phyloP scores from a whole-genome alignment of 2,113 vertebrate genomes.

The Myrmophylax atrothorax region DNA sequence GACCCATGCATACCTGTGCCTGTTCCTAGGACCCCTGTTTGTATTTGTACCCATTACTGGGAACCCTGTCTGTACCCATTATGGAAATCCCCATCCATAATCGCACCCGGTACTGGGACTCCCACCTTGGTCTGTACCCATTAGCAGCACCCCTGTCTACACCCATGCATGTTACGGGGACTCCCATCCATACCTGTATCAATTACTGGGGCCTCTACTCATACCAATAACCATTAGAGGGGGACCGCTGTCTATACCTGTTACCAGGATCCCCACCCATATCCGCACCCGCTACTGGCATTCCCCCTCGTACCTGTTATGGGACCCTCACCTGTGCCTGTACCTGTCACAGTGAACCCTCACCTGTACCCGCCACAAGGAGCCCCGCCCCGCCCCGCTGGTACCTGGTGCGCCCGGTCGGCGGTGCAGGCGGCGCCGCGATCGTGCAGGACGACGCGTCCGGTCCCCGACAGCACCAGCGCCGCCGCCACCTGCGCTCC shows the following conservation, averaged over 20 bases:
- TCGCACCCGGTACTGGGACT: rapidly evolving
- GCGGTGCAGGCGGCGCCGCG: slow-evolving; percentile 54
- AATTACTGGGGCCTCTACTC: neutral
- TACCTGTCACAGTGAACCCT: neutral
- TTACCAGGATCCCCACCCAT: too few relatives aligned
- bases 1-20: neutral
- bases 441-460: slow-evolving; percentile 87
- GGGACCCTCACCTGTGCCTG: neutral
- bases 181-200: neutral
- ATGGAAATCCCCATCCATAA: neutral
- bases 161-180: rapidly evolving
- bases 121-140: rapidly evolving
- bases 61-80: neutral
- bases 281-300: neutral
- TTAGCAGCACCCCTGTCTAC: rapidly evolving
- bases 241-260: too few relatives aligned
- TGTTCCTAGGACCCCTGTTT: rapidly evolving
- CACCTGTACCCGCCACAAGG: neutral
- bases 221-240: neutral
- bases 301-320: neutral
- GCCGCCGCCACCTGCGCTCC: slow-evolving; percentile 91
- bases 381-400: neutral
- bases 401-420: slow-evolving; percentile 86
- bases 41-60: rapidly evolving
- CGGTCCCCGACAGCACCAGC: slow-evolving; percentile 85